Conservation (phyloP, 1,140 invertebrate species). For the Hydropsyche tenuis region DNA sequence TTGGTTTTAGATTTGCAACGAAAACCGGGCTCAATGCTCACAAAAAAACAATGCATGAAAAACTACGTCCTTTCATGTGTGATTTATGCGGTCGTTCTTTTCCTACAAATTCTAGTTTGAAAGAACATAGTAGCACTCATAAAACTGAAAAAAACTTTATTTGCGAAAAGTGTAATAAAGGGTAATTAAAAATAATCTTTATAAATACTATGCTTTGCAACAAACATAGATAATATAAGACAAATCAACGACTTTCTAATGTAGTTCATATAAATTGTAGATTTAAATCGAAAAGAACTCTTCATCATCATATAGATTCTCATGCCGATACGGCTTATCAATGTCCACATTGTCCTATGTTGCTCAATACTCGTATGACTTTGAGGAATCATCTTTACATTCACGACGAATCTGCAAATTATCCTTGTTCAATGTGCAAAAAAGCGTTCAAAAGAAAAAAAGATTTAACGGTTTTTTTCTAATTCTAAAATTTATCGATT, state of each 20-base stretch:
- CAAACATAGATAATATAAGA: not conserved
- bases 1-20: constrained; percentile 55
- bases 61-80: constrained; percentile 43
- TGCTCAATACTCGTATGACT: constrained; percentile 59
- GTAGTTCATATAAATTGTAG: constrained; percentile 19
- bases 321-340: constrained; percentile 57
- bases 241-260: not conserved
- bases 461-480: constrained; percentile 38
- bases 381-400: constrained; percentile 59
- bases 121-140: constrained; percentile 54
- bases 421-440: constrained; percentile 41
- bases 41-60: constrained; percentile 50
- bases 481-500: no score
- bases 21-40: constrained; percentile 58
- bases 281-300: constrained; percentile 43
- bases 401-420: constrained; percentile 49
- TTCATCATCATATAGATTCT: constrained; percentile 52
- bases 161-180: constrained; percentile 58
- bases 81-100: constrained; percentile 43
- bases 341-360: constrained; percentile 57
- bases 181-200: constrained; percentile 28
- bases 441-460: constrained; percentile 47
- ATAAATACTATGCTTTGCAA: no score
- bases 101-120: constrained; percentile 37
- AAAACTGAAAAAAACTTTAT: constrained; percentile 59